Percentiles rank a stretch among this genome's conserved stretches.
Conservation (phyloP, 2,113 vertebrate genomes). For the Myotis brandtii region DNA sequence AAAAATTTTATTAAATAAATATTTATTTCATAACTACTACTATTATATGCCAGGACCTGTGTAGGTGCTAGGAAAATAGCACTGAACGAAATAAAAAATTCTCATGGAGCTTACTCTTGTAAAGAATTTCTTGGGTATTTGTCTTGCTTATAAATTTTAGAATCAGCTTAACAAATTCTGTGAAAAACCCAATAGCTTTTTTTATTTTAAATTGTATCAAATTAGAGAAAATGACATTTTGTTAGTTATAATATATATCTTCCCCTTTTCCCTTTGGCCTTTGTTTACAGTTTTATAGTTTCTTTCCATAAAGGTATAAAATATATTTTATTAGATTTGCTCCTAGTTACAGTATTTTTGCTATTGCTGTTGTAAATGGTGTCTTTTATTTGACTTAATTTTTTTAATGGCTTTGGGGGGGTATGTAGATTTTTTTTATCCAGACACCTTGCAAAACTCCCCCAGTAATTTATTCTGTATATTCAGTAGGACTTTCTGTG, state of each 20-base stretch:
- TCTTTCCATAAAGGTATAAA: not conserved
- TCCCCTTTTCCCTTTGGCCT: not conserved
- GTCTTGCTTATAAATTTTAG: constrained; percentile 21
- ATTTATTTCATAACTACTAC: not conserved
- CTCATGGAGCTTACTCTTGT: not conserved
- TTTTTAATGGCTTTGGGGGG: not conserved
- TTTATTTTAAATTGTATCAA: not conserved
- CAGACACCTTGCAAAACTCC: not conserved
- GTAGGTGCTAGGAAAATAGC: constrained; percentile 12
- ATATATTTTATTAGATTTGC: constrained; percentile 36
- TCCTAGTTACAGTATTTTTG: not conserved
- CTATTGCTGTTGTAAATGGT: not conserved
- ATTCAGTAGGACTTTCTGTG: not conserved
- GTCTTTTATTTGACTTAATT: not conserved
- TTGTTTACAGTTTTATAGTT: constrained; percentile 11
- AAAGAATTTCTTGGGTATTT: not conserved
- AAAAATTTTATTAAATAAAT: constrained; percentile 5
- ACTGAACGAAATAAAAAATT: not conserved
- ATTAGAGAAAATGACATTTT: constrained; percentile 13
- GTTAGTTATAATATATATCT: not conserved
- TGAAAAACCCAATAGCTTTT: constrained; percentile 32
- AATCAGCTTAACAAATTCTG: not conserved
- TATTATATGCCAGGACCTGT: not conserved
- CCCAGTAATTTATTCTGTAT: not conserved
- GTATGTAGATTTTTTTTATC: not conserved